Conservation (phyloP, 2,888 invertebrate genomes). For the Microlaimidae sp. region DNA sequence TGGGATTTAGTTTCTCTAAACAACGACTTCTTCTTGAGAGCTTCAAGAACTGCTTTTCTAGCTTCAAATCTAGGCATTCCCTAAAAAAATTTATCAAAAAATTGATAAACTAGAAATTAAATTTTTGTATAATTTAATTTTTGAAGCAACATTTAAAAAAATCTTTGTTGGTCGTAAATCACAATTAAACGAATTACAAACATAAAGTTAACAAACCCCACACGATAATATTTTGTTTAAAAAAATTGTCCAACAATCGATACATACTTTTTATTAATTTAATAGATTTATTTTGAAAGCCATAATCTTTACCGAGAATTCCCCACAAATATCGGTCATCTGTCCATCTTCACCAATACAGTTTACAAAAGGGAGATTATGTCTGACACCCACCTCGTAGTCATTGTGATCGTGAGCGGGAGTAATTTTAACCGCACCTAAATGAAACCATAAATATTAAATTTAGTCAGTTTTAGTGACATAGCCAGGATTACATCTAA, state of each 20-base stretch:
- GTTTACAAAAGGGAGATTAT: constrained; percentile 64
- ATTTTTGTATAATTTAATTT: too few relatives aligned
- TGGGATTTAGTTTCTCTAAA: constrained; percentile 67
- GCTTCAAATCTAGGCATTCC: constrained; percentile 82
- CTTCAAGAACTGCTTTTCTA: constrained; percentile 58
- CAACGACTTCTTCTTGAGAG: constrained; percentile 53
- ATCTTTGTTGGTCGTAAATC: too few relatives aligned
- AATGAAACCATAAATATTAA: too few relatives aligned
- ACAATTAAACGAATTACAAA: constrained; percentile 19
- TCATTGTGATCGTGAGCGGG: constrained; percentile 94
- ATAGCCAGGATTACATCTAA: too few relatives aligned
- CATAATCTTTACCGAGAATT: constrained; percentile 58
- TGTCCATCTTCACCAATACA: constrained; percentile 79
- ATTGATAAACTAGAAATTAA: too few relatives aligned
- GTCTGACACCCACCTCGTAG: constrained; percentile 80
- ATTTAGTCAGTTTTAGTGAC: too few relatives aligned
- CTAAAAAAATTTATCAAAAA: constrained; percentile 36
- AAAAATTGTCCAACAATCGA: too few relatives aligned
- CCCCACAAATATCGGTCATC: constrained; percentile 59
- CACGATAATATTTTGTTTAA: too few relatives aligned
- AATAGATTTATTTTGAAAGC: too few relatives aligned
- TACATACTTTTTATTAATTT: too few relatives aligned
- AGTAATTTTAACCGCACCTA: constrained; percentile 92
- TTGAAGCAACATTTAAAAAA: too few relatives aligned
- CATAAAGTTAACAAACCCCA: too few relatives aligned